These are phyloP conservation scores for Cettia cetti DNA, from an alignment of 2,113 vertebrate genomes.

Conservation along the genomic window DNA sequence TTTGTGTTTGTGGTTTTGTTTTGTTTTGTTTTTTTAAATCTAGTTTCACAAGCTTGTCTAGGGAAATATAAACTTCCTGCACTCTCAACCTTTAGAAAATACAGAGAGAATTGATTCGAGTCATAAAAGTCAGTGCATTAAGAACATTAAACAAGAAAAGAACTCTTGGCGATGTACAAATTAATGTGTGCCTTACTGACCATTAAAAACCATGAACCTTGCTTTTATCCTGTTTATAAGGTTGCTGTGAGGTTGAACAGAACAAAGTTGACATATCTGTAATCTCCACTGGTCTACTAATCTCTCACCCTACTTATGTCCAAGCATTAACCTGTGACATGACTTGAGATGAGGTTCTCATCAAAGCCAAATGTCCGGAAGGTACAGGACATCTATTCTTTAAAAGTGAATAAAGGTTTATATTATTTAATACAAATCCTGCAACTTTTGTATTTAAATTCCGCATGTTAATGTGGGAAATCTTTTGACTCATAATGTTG, in stretches of 20 bases:
- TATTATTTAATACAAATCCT: slow-evolving; percentile 18
- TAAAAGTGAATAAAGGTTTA: slow-evolving; percentile 7
- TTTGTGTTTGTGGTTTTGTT: no score
- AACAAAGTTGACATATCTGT: not conserved
- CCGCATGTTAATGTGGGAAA: slow-evolving; percentile 31
- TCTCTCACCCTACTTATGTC: not conserved
- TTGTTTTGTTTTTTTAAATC: no score
- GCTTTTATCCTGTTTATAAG: slow-evolving; percentile 11
- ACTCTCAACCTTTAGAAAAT: not conserved
- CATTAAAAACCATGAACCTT: slow-evolving; percentile 16
- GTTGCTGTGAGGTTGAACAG: not conserved
- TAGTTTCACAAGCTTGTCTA: not conserved
- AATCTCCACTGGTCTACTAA: slow-evolving; percentile 22
- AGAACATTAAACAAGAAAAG: not conserved
- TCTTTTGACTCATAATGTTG: slow-evolving; percentile 27
- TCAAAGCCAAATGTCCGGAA: not conserved
- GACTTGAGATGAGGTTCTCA: not conserved
- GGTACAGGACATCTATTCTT: slow-evolving; percentile 16
- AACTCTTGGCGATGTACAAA: not conserved
- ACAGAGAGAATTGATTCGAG: not conserved
- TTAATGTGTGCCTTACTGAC: not conserved
- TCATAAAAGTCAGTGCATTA: not conserved
- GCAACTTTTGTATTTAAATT: slow-evolving; percentile 46
- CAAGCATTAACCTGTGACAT: not conserved
- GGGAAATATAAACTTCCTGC: not conserved